phyloP scores from a whole-genome alignment of 2,888 invertebrate species.

The Chelonus formosanus region DNA sequence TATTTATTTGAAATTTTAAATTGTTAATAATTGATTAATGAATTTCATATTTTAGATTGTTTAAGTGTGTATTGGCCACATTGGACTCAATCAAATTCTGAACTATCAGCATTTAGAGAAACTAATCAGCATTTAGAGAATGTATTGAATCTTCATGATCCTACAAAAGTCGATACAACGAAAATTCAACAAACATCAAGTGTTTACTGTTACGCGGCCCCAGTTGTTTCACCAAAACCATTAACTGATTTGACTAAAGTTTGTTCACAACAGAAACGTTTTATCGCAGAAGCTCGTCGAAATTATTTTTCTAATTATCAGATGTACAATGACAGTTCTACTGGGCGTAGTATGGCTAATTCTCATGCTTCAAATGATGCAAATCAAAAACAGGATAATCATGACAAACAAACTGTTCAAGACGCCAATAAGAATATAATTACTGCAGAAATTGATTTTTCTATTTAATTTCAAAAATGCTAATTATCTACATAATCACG shows the following conservation, averaged over 20 bases:
- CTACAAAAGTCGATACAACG: slow-evolving; percentile 44
- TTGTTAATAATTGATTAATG: too few relatives aligned
- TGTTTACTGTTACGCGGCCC: slow-evolving; percentile 57
- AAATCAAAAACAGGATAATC: slow-evolving; percentile 3
- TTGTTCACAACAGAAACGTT: slow-evolving; percentile 46
- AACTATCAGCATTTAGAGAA: slow-evolving; percentile 42
- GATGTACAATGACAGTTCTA: slow-evolving; percentile 50
- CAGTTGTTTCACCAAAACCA: slow-evolving; percentile 48
- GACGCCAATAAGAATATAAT: too few relatives aligned
- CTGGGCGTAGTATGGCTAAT: slow-evolving; percentile 49
- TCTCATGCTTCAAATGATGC: background rate
- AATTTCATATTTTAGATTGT: slow-evolving; percentile 14
- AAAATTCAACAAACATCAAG: slow-evolving; percentile 56
- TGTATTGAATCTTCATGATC: slow-evolving; percentile 47
- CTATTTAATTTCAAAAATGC: too few relatives aligned
- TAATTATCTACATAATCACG: too few relatives aligned
- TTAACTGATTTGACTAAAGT: slow-evolving; percentile 33
- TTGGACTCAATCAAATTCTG: slow-evolving; percentile 22
- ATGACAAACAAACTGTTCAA: too few relatives aligned
- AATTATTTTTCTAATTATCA: slow-evolving; percentile 53
- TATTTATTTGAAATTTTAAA: too few relatives aligned
- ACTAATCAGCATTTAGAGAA: slow-evolving; percentile 45
- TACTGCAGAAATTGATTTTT: too few relatives aligned
- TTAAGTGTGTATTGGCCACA: slow-evolving; percentile 43
- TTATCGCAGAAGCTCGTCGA: slow-evolving; percentile 49